These are phyloP conservation scores for Lutraria lutraria DNA, from an alignment of 2,888 invertebrate species.

Conservation along the genomic window DNA sequence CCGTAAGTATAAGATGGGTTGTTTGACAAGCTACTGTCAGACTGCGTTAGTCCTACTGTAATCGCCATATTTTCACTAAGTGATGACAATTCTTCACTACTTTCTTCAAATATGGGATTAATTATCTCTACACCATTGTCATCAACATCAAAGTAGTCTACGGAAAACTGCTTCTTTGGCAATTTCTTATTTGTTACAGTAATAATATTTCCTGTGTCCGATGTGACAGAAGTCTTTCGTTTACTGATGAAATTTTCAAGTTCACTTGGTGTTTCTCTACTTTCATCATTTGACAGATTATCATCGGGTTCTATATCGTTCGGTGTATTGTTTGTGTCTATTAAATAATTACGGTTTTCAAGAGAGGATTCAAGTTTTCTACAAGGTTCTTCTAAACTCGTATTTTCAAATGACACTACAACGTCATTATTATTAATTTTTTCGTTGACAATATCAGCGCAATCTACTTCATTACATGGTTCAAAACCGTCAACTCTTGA, in stretches of 20 bases:
- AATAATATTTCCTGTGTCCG: not conserved
- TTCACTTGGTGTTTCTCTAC: not conserved
- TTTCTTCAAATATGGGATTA: slow-evolving; percentile 38
- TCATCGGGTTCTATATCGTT: not conserved
- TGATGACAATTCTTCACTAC: not conserved
- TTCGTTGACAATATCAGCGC: not conserved
- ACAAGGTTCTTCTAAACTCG: not conserved
- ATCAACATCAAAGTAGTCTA: slow-evolving; percentile 41
- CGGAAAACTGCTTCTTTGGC: slow-evolving; percentile 36
- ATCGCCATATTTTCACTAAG: slow-evolving; percentile 52
- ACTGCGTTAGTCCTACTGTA: slow-evolving; percentile 91
- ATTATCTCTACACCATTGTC: slow-evolving; percentile 29
- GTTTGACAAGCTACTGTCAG: slow-evolving; percentile 92
- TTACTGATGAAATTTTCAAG: not conserved
- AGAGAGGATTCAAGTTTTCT: not conserved
- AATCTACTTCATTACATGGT: slow-evolving; percentile 34
- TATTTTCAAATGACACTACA: not conserved
- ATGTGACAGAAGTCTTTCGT: not conserved
- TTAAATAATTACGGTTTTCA: not conserved
- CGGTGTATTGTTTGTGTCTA: not conserved
- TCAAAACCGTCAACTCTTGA: slow-evolving; percentile 33
- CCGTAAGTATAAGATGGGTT: slow-evolving; percentile 93
- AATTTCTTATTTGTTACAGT: not conserved
- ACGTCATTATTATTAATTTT: not conserved
- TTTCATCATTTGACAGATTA: not conserved